Conservation (phyloP, 2,797 vertebrate genomes). For the Cirrhinus molitorella region DNA sequence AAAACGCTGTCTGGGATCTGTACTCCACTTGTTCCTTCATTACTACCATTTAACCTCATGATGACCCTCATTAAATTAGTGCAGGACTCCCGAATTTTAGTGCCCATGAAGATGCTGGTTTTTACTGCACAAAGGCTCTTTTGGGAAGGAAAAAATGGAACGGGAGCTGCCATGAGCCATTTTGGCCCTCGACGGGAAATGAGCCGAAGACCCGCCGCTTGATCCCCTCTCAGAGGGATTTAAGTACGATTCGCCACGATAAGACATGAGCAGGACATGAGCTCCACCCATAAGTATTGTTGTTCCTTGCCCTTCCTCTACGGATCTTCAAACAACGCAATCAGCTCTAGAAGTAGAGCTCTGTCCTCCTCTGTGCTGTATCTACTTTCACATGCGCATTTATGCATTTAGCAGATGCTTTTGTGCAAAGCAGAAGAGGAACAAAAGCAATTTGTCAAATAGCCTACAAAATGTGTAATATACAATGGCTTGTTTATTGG, state of each 20-base stretch:
- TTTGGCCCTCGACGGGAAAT: slow-evolving; percentile 48
- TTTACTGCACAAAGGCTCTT: slow-evolving; percentile 52
- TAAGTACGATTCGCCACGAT: slow-evolving; percentile 68
- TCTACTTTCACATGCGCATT: neutral
- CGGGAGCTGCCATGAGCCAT: slow-evolving; percentile 60
- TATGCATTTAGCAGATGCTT: neutral
- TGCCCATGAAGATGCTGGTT: slow-evolving; percentile 59
- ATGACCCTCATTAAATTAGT: slow-evolving; percentile 55
- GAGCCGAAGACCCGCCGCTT: slow-evolving; percentile 42
- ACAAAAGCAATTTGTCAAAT: neutral
- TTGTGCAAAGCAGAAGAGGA: neutral
- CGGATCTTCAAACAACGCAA: slow-evolving; percentile 5
- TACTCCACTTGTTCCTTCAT: slow-evolving; percentile 49
- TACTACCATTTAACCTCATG: slow-evolving; percentile 49
- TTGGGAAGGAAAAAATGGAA: slow-evolving; percentile 62
- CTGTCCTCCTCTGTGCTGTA: neutral
- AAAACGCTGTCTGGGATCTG: slow-evolving; percentile 28
- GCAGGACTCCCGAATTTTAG: slow-evolving; percentile 34
- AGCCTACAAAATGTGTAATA: neutral
- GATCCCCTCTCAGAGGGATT: slow-evolving; percentile 62
- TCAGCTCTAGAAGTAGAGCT: neutral
- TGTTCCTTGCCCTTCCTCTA: slow-evolving; percentile 28
- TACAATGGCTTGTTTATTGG: neutral
- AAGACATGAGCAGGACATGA: neutral
- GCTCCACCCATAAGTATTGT: slow-evolving; percentile 23